These are phyloP conservation scores for Gobiocypris rarus DNA, from an alignment of 2,113 vertebrate genomes.

Conservation along the genomic window DNA sequence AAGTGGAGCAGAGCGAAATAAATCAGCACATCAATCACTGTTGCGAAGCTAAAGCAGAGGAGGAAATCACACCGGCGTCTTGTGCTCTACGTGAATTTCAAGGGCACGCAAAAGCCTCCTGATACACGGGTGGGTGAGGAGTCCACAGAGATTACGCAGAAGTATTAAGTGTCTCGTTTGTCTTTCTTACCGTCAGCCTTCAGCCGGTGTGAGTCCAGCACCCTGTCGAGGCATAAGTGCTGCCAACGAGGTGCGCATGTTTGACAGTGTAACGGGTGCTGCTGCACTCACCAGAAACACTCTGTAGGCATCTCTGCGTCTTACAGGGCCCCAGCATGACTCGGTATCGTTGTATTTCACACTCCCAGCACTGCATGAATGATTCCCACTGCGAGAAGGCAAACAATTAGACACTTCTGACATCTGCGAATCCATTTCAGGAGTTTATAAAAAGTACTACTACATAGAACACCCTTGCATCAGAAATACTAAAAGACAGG, in stretches of 20 bases:
- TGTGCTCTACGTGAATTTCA: constrained; percentile 57
- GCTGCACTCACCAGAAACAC: constrained; percentile 89
- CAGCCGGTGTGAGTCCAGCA: neutral
- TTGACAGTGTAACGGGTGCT: neutral
- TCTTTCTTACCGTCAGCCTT: constrained; percentile 19
- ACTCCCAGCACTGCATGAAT: constrained; percentile 84
- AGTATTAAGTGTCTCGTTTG: constrained; percentile 26
- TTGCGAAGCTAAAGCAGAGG: constrained; percentile 54
- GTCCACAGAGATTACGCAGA: constrained; percentile 17
- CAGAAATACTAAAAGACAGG: neutral
- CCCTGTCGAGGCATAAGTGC: neutral
- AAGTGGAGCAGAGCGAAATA: constrained; percentile 50
- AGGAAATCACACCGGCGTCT: constrained; percentile 58
- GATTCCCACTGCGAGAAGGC: constrained; percentile 77
- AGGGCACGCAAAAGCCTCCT: constrained; percentile 51
- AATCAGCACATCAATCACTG: constrained; percentile 70
- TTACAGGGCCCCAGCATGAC: constrained; percentile 90
- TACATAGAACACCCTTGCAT: neutral
- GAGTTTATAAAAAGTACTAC: neutral
- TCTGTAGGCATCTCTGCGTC: constrained; percentile 89
- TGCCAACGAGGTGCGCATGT: neutral
- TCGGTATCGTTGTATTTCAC: constrained; percentile 90
- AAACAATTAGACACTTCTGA: constrained; percentile 6
- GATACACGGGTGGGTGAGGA: neutral
- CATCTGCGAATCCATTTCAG: neutral